Evolutionary conservation across 2,797 vertebrate species (phyloP).

Genomic region (Eidolon dupreanum): DNA sequence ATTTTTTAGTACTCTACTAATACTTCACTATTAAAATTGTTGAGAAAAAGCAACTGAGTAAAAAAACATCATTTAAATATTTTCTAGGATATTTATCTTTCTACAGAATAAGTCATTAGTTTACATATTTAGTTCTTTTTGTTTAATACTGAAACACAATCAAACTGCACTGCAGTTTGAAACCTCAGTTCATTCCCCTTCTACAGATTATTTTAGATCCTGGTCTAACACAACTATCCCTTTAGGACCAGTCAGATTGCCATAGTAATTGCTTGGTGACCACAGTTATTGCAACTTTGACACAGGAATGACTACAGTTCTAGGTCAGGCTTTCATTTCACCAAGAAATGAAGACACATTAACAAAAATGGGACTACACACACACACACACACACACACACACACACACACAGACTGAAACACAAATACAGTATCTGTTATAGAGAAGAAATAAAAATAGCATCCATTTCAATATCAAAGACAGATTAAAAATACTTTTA

Average conservation of each 20-base stretch:
- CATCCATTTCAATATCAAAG: neutral
- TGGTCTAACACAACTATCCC: conserved; percentile 26
- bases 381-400: neutral
- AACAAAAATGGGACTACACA: conserved; percentile 23
- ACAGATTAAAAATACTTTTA: conserved; percentile 21
- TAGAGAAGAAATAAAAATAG: neutral
- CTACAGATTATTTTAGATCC: neutral
- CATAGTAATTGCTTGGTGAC: conserved; percentile 48
- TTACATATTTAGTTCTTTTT: conserved; percentile 3
- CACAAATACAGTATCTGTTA: neutral
- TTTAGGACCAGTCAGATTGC: conserved; percentile 15
- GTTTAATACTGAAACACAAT: conserved; percentile 7
- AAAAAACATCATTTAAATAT: neutral
- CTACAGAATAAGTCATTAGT: neutral
- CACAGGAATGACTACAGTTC: conserved; percentile 62
- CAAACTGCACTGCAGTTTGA: neutral
- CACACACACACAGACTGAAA: neutral
- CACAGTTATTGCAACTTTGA: conserved; percentile 43
- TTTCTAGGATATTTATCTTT: neutral
- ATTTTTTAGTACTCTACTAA: neutral
- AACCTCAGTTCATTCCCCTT: neutral
- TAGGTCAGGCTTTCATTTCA: conserved; percentile 63
- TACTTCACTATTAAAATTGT: conserved; percentile 7
- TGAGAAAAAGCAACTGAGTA: neutral
- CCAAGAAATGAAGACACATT: conserved; percentile 67